Percentiles rank a stretch among this genome's conserved stretches.
Conservation (phyloP, 2,888 invertebrate genomes). For the Drosophila kambysellisi region DNA sequence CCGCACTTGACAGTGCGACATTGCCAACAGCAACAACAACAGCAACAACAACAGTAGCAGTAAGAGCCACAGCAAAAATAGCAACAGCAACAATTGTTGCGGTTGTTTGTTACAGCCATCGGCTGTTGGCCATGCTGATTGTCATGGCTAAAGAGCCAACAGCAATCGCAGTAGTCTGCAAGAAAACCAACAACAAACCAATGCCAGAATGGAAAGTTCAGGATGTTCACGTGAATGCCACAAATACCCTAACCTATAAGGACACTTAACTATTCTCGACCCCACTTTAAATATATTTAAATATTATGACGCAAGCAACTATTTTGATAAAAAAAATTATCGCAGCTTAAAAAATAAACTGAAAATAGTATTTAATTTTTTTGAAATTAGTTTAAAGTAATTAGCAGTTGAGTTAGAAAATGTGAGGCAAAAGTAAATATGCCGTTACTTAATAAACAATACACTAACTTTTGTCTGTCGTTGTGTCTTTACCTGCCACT, state of each 20-base stretch:
- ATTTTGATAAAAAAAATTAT: neutral
- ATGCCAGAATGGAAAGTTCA: constrained; percentile 49
- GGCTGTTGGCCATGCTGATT: constrained; percentile 76
- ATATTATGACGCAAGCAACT: neutral
- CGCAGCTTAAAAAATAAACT: neutral
- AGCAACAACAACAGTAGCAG: constrained; percentile 24
- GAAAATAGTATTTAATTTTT: neutral
- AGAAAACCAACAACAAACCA: constrained; percentile 26
- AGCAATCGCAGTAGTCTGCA: constrained; percentile 36
- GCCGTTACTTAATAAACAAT: neutral
- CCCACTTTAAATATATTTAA: neutral
- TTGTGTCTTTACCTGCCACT: constrained; percentile 54
- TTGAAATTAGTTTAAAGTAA: neutral
- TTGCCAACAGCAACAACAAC: constrained; percentile 37
- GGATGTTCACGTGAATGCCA: constrained; percentile 24
- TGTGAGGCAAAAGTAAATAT: neutral
- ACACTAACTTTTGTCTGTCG: constrained; percentile 48
- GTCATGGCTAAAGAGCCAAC: constrained; percentile 76
- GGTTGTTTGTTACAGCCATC: constrained; percentile 71
- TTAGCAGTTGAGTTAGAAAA: neutral
- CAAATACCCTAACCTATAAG: constrained; percentile 30
- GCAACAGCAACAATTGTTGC: constrained; percentile 67
- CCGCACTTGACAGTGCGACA: constrained; percentile 77
- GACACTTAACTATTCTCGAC: neutral
- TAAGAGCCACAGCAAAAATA: constrained; percentile 27